Evolutionary conservation across 2,797 vertebrate species (phyloP).

Genomic region (Paratrypauchen microcephalus): DNA sequence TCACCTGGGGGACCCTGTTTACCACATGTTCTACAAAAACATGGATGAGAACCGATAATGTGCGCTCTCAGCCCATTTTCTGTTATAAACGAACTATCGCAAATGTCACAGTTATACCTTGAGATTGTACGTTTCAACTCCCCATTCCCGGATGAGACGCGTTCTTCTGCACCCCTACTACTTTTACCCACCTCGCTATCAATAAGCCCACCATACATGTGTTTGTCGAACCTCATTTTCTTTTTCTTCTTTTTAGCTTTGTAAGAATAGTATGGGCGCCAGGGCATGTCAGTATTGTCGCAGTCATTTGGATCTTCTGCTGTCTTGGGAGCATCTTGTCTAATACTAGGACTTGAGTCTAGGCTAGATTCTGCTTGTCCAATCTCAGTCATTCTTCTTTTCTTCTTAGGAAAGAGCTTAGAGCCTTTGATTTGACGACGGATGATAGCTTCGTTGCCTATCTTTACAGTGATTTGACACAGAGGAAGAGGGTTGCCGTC

Average conservation of each 20-base stretch:
- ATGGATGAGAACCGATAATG: constrained; percentile 87
- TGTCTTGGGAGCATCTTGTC: constrained; percentile 54
- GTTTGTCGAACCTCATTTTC: constrained; percentile 82
- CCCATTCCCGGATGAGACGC: constrained; percentile 56
- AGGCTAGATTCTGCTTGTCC: constrained; percentile 52
- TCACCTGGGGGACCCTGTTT: constrained; percentile 90
- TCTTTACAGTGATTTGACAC: constrained; percentile 98
- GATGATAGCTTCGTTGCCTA: constrained; percentile 95
- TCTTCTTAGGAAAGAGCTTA: constrained; percentile 87
- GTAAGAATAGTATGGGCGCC: constrained; percentile 98
- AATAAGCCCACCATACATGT: constrained; percentile 55
- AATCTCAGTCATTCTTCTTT: constrained; percentile 63
- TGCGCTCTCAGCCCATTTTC: constrained; percentile 92
- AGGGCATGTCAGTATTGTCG: constrained; percentile 90
- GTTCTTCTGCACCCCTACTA: constrained; percentile 58
- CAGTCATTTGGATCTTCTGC: constrained; percentile 90
- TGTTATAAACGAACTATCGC: constrained; percentile 90
- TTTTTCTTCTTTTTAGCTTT: constrained; percentile 96
- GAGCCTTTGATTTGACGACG: constrained; percentile 93
- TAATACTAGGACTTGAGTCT: constrained; percentile 65
- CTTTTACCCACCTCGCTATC: constrained; percentile 54
- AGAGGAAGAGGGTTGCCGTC: constrained; percentile 88
- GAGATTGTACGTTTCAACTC: constrained; percentile 73
- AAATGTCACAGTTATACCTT: constrained; percentile 87
- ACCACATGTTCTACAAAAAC: constrained; percentile 91